These are phyloP conservation scores for Pseudobourletiella spinata DNA, from an alignment of 1,140 invertebrate genomes.

Conservation along the genomic window DNA sequence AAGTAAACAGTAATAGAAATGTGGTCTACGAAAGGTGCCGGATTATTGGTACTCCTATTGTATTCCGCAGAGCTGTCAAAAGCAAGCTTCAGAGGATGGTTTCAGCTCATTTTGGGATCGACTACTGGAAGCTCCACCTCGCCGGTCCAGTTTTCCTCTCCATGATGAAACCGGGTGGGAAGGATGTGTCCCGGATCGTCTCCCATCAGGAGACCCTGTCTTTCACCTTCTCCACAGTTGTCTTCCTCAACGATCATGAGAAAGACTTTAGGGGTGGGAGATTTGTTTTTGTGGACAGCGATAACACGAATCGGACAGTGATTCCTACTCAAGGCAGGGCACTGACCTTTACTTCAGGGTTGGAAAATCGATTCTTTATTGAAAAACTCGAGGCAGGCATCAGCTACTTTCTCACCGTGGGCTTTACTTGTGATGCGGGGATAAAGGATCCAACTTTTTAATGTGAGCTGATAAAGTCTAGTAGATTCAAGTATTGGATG, in stretches of 20 bases:
- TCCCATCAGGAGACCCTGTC: neutral
- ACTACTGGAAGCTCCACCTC: conserved; percentile 56
- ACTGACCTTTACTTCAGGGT: conserved; percentile 75
- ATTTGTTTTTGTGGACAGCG: conserved; percentile 68
- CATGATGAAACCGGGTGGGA: conserved; percentile 55
- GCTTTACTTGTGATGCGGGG: conserved; percentile 67
- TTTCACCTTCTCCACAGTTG: conserved; percentile 72
- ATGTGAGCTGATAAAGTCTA: no score
- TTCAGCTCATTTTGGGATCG: conserved; percentile 62
- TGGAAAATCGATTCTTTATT: conserved; percentile 73
- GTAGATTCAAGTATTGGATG: no score
- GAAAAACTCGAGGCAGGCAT: conserved; percentile 64
- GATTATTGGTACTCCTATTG: conserved; percentile 13
- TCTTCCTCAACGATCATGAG: conserved; percentile 67
- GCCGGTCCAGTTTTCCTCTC: conserved; percentile 81
- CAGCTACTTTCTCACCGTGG: conserved; percentile 69
- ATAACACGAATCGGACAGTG: conserved; percentile 54
- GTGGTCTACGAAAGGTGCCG: neutral
- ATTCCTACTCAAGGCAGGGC: conserved; percentile 62
- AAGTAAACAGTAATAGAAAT: conserved; percentile 7
- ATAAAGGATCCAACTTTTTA: conserved; percentile 16
- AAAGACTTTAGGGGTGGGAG: conserved; percentile 69
- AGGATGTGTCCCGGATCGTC: conserved; percentile 45
- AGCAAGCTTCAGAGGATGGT: conserved; percentile 67
- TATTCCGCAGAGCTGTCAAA: conserved; percentile 53